Base-by-base conservation (phyloP, 1,140 invertebrate genomes). In the Drosophila bocqueti region DNA sequence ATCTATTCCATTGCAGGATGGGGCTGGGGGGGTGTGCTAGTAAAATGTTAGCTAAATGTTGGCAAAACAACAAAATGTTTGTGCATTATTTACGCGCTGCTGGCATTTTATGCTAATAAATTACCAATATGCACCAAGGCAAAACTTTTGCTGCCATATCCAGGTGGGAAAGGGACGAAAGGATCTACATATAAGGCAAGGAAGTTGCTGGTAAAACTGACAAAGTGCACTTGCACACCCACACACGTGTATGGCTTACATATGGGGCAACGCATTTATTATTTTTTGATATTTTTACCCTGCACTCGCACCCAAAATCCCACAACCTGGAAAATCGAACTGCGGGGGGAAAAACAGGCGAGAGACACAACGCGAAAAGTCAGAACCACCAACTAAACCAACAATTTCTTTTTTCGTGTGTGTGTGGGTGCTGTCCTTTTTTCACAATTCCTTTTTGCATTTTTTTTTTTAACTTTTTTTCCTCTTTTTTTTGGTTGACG, bases 101-200 rank as follows among this genome's bases (percentile, higher is more conserved):
- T 87, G 77, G 74, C 74, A 90, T 84, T 89, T 90, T 90, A 90
- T 89, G 84, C 84, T 84, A 89, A 89, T 89, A 89, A 89, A 89
- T 89, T 89, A 89, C 85, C 84, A 89, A 89, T 89, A 90, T 89
- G 85, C 85, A 84, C 60, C 75, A 81, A 81, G 69, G 85, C 72
- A 69, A 84, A 89, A 90, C 78, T 87, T 87, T 84, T 58, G 49
- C 80, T 78, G 85, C 84, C 79, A 61, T 52, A 55, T 66, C 49
- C 78, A 79, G 83, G 76, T 83, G 79, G 67, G 34, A 34, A 36
- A 16, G 52, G 36, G 50, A 16, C 15, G 31, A 38, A 13, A 40
- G 49, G 24, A 50, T 7, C 9, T 54, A n/a, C n/a, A 4, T 11
- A 24, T 47, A 31, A 45, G 43, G 26, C 59, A 64, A 66, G 60